A percentile compares a stretch with the other conserved stretches of the same genome.
Conservation (phyloP, 2,113 vertebrate genomes). For the Sinocyclocheilus rhinocerous region DNA sequence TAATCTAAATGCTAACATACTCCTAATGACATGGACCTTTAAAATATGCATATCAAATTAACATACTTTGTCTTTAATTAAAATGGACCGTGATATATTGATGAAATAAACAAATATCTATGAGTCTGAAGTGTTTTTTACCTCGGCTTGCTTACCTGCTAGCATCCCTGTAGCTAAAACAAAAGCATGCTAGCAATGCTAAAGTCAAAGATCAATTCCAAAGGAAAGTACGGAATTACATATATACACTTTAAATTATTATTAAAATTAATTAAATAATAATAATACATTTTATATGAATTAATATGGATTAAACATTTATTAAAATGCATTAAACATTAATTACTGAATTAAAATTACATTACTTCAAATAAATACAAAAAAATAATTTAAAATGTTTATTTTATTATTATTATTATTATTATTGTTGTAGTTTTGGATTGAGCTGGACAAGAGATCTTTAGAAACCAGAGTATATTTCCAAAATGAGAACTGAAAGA, state of each 20-base stretch:
- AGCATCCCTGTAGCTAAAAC: background rate
- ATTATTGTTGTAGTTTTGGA: background rate
- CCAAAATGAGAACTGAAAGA: background rate
- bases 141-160: background rate
- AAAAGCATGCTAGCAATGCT: background rate
- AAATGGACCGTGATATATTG: background rate
- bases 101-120: background rate
- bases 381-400: background rate
- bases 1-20: background rate
- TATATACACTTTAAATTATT: too few relatives aligned
- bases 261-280: background rate
- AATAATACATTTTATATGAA: too few relatives aligned
- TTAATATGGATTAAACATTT: too few relatives aligned
- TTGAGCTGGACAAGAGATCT: background rate
- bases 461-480: background rate
- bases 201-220: background rate
- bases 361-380: too few relatives aligned
- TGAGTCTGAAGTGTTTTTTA: background rate
- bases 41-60: too few relatives aligned
- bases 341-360: too few relatives aligned
- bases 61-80: background rate
- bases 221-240: background rate
- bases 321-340: background rate
- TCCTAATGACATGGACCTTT: background rate
- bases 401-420: background rate